Evolutionary conservation across 1,140 invertebrate species (phyloP), one percentile per base, ranked within the genome.

Genomic region (Mizuhopecten yessoensis): DNA sequence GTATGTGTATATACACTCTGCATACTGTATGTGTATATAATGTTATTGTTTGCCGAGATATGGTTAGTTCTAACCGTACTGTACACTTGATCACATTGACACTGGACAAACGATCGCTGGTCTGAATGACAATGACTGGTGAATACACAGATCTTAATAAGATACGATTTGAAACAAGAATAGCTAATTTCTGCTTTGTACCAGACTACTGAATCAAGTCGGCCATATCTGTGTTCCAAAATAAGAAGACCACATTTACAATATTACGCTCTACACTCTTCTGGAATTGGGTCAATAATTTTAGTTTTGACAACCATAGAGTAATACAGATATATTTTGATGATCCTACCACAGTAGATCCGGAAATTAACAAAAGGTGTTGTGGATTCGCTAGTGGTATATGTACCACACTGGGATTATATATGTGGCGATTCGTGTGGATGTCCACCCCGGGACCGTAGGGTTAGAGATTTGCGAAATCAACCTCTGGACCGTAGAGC

Each of bases 51-150:
- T 75, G 9, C 57, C 3, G 42, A 39, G 36, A 45, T 45, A n/a
- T 15, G n/a, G 57, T 29, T 29, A 29, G 57, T n/a, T n/a, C 23
- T 5, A n/a, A 75, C 57, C 0, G 57, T 29, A 75, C 23, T 75
- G 57, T 75, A 75, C 29, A 75, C 57, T 75, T 75, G 57, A 75
- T 75, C 57, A 75, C 57, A 29, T 75, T 75, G n/a, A 75, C 57
- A 75, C 5, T 29, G 29, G 57, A 75, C 57, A 75, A 75, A 75
- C 57, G 57, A 75, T 75, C 57, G n/a, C 23, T 75, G 3, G 29
- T 75, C 57, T 29, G 57, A 75, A 75, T 75, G 29, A 75, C 57
- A 75, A 75, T 49, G n/a, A 17, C 5, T 5, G 57, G n/a, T n/a
- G 23, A 75, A 75, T 75, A 75, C 57, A 75, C 57, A 75, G 57